Base-by-base conservation (phyloP, 2,888 invertebrate genomes). In the Sphecodes monilicornis region DNA sequence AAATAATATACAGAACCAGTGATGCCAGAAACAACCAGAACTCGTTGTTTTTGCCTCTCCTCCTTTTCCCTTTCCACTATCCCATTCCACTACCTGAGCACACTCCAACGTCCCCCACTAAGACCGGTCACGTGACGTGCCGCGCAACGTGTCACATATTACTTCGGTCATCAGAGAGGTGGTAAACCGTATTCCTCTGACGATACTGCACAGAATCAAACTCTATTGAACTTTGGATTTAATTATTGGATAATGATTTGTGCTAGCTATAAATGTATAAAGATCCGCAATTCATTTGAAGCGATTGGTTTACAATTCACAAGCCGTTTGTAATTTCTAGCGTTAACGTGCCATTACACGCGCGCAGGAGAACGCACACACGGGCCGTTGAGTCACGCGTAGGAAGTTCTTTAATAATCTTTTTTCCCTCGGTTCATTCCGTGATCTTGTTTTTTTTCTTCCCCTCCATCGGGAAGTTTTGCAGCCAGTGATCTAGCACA, bases 361-460 rank as follows among this genome's bases (percentile, higher is more conserved):
- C 50, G 50, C 50, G 36, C 22, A 77, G 46, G 85, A 81, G 81
- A 86, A 76, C 76, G 73, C 84, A 72, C 85, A 85, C 77, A 85
- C 78, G 76, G 80, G 29, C 32, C 86, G 87, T 85, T 92, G 92
- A 93, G 86, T 93, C 94, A 93, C 91, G 89, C 91, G 88, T 89
- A 91, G 93, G 92, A 93, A 93, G 91, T 92, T 86, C 90, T 90
- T 90, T 91, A 32, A 64, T 64, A 36, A 32, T 91, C n/a, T 74
- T 57, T 32, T 8, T 22, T 41, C 46, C 13, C 50, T 29, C 29
- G 11, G 26, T 73, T n/a, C 39, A 22, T 74, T 70, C 90, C 82
- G 86, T 39, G 69, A 69, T 85, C 73, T 84, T 75, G 81, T 69
- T 60, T 11, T 29, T 16, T 60, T 60, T 29, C 8, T 10, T 43